These are phyloP conservation scores for Mobula hypostoma DNA, from an alignment of 2,113 vertebrate species.

Conservation along the genomic window DNA sequence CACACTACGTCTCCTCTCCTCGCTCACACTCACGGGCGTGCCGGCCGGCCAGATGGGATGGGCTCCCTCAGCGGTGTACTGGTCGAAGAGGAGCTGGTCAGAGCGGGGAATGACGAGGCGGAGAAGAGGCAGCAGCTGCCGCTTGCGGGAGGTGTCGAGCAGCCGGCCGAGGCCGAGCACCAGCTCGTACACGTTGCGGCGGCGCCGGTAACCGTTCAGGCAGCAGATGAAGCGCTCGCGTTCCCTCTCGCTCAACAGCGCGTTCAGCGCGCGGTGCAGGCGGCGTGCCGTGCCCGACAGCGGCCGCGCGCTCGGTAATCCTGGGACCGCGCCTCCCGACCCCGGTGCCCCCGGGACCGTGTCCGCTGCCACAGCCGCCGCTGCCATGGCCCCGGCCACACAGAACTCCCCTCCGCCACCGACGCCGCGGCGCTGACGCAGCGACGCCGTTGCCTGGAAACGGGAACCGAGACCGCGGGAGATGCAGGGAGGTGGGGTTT, in stretches of 20 bases:
- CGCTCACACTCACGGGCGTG: background rate
- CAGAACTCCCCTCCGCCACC: too few species aligned
- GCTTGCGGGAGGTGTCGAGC: slow-evolving; percentile 78
- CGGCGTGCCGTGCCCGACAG: slow-evolving; percentile 70
- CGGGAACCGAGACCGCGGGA: too few species aligned
- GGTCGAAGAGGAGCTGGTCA: slow-evolving; percentile 93
- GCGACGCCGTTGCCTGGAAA: background rate
- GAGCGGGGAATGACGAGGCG: slow-evolving; percentile 88
- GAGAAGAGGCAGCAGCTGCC: slow-evolving; percentile 87
- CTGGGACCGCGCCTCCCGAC: too few species aligned
- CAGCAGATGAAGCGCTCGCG: slow-evolving; percentile 92
- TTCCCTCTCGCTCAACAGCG: slow-evolving; percentile 81
- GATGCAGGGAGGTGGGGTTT: too few species aligned
- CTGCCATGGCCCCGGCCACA: too few species aligned
- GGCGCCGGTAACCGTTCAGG: slow-evolving; percentile 87
- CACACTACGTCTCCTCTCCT: background rate
- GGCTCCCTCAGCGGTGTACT: slow-evolving; percentile 88
- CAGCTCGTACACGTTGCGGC: slow-evolving; percentile 91
- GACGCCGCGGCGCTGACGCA: slow-evolving; percentile 9
- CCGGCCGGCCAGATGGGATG: slow-evolving; percentile 56
- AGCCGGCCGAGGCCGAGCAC: slow-evolving; percentile 83
- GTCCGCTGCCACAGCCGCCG: too few species aligned
- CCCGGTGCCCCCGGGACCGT: too few species aligned
- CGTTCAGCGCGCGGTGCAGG: slow-evolving; percentile 85
- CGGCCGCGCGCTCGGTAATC: slow-evolving; percentile 51